These are phyloP conservation scores for Radopholus similis DNA, from an alignment of 1,140 invertebrate genomes.

Conservation along the genomic window DNA sequence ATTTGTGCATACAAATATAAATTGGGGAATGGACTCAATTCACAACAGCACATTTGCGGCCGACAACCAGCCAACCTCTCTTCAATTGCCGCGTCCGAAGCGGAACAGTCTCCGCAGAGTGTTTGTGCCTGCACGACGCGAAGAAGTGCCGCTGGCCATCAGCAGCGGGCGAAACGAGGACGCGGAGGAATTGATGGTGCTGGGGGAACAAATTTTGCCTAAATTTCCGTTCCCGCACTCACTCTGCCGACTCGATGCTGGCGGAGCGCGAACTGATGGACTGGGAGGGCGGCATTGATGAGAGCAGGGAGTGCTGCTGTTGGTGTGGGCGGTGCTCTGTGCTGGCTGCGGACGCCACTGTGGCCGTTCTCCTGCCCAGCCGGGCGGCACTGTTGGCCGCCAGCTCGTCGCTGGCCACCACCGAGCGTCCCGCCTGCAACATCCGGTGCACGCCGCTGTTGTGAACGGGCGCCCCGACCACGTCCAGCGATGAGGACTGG, in stretches of 20 bases:
- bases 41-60: no score
- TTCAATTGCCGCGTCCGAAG: no score
- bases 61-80: no score
- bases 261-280: background rate
- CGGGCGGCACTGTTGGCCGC: background rate
- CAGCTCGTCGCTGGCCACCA: background rate
- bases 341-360: background rate
- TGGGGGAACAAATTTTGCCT: background rate
- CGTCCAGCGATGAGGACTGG: no score
- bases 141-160: background rate
- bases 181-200: background rate
- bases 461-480: background rate
- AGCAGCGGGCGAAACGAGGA: background rate
- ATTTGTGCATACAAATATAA: no score
- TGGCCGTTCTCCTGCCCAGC: background rate
- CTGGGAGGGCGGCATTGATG: background rate
- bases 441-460: conserved; percentile 5
- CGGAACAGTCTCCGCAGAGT: conserved; percentile 9
- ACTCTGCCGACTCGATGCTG: conserved; percentile 8
- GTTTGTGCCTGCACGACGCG: background rate
- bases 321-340: background rate
- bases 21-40: no score
- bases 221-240: background rate
- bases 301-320: background rate
- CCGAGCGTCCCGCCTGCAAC: conserved; percentile 11